Evolutionary conservation across 2,888 invertebrate species (phyloP).

Genomic region (Strigamia crassipes): DNA sequence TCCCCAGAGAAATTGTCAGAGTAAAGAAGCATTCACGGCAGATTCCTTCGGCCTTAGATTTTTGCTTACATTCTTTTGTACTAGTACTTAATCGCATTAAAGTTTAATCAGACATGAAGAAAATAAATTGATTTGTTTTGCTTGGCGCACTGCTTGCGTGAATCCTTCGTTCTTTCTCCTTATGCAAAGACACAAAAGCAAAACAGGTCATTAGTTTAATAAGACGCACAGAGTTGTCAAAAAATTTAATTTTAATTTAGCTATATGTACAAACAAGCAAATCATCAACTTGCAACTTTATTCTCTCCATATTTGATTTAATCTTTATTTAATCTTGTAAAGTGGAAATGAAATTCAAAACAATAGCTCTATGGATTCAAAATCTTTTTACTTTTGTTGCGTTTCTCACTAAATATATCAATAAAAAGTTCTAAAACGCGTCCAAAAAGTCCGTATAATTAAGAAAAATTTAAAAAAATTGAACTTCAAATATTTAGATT

Average conservation of each 20-base stretch:
- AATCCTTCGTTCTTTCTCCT: background rate
- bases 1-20: conserved; percentile 3
- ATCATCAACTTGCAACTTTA: background rate
- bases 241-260: background rate
- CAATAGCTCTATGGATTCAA: too few species aligned
- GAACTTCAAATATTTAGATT: too few species aligned
- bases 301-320: background rate
- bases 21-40: conserved; percentile 15
- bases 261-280: background rate
- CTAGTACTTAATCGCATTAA: background rate
- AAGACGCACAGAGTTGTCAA: background rate
- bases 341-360: too few species aligned
- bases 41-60: conserved; percentile 2
- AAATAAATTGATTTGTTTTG: conserved; percentile 16
- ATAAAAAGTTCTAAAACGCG: too few species aligned
- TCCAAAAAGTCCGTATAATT: too few species aligned
- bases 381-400: too few species aligned
- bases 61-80: conserved; percentile 21
- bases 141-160: background rate
- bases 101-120: conserved; percentile 20
- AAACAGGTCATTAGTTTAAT: conserved; percentile 7
- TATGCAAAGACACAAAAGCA: background rate
- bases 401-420: too few species aligned
- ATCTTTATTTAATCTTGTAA: too few species aligned
- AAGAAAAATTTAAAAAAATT: too few species aligned